Conservation (phyloP, 1,140 invertebrate species). For the Samia ricini region DNA sequence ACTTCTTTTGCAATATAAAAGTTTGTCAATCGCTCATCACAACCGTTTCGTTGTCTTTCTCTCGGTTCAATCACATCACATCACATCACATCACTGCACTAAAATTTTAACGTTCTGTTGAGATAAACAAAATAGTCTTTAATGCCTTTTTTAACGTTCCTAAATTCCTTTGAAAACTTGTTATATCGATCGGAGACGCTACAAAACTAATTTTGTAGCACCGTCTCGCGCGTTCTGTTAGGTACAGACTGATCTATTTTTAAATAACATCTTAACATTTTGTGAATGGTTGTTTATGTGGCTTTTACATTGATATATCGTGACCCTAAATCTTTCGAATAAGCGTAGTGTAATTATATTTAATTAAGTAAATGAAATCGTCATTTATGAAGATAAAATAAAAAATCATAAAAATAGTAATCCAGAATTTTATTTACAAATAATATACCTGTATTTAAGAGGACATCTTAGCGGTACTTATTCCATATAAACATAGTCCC, state of each 20-base stretch:
- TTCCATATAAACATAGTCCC: too few relatives aligned
- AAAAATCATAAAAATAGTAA: too few relatives aligned
- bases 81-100: constrained; percentile 6
- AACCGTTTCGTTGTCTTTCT: background rate
- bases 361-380: background rate
- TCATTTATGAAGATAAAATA: too few relatives aligned
- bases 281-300: constrained; percentile 22
- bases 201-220: constrained; percentile 14
- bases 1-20: background rate
- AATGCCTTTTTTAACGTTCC: constrained; percentile 6
- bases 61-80: constrained; percentile 1
- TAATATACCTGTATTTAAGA: too few relatives aligned
- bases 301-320: constrained; percentile 8
- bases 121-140: constrained; percentile 1
- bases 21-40: background rate
- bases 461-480: too few relatives aligned
- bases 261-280: constrained; percentile 15
- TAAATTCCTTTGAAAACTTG: constrained; percentile 10
- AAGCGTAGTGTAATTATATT: background rate
- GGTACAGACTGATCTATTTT: constrained; percentile 15
- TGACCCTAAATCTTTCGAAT: background rate
- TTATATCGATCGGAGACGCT: constrained; percentile 18
- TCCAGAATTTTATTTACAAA: too few relatives aligned
- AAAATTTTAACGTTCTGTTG: constrained; percentile 1
- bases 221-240: constrained; percentile 8